phyloP scores from a whole-genome alignment of 2,797 vertebrate species.

The Masticophis lateralis region DNA sequence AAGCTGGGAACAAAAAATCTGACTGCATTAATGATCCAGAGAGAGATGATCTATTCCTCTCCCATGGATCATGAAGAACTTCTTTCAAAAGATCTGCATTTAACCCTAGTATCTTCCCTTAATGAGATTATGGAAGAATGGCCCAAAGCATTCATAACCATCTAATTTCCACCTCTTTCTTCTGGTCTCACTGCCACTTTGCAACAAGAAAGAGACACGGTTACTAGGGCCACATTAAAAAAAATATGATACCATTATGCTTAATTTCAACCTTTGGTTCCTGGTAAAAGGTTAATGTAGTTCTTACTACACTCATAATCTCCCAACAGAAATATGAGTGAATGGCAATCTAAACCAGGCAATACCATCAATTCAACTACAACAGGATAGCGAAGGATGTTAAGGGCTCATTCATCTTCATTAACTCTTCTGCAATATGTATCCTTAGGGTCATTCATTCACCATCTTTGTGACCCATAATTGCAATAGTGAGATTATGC shows the following conservation, averaged over 20 bases:
- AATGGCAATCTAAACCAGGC: not conserved
- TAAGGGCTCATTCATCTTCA: not conserved
- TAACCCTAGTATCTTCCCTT: not conserved
- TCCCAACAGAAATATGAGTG: not conserved
- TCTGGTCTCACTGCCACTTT: not conserved
- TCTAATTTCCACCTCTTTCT: not conserved
- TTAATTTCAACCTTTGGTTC: not conserved
- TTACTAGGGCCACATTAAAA: not conserved
- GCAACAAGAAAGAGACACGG: not conserved
- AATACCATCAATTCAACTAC: not conserved
- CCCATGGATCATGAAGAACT: not conserved
- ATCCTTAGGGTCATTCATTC: not conserved
- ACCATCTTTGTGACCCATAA: not conserved
- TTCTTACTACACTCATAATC: not conserved
- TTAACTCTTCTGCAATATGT: not conserved
- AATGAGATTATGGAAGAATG: not conserved
- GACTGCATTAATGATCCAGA: not conserved
- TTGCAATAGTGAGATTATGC: not conserved
- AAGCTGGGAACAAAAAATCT: not conserved
- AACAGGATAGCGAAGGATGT: not conserved
- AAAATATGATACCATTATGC: not conserved
- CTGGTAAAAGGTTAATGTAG: slow-evolving; percentile 6
- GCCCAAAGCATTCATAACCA: not conserved
- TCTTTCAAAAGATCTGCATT: not conserved
- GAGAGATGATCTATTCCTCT: not conserved